Evolutionary conservation across 2,888 invertebrate genomes (phyloP).

Genomic region (Oscheius onirici): DNA sequence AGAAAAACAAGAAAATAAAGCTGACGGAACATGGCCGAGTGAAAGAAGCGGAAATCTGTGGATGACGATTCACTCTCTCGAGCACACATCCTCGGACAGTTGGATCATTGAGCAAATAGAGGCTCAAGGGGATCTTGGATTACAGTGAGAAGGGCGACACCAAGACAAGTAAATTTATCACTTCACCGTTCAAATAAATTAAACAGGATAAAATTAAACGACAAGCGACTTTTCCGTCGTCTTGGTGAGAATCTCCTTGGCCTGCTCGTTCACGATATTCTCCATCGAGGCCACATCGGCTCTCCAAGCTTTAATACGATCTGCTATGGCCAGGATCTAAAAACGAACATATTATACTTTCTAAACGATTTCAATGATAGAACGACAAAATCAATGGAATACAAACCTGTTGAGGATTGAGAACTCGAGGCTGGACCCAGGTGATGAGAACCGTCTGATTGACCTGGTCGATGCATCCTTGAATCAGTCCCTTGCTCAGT

Average conservation of each 20-base stretch:
- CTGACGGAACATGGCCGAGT: background rate
- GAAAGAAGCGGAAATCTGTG: too few relatives aligned
- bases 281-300: conserved; percentile 82
- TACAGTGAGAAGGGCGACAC: too few relatives aligned
- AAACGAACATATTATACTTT: conserved; percentile 13
- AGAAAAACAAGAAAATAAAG: background rate
- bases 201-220: background rate
- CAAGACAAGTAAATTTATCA: conserved; percentile 11
- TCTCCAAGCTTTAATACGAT: conserved; percentile 81
- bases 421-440: conserved; percentile 86
- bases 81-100: too few relatives aligned
- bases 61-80: too few relatives aligned
- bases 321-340: conserved; percentile 82
- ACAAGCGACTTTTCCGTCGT: conserved; percentile 14
- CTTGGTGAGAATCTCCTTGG: conserved; percentile 81
- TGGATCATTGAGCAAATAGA: too few relatives aligned
- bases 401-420: conserved; percentile 78
- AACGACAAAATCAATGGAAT: background rate
- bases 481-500: conserved; percentile 88
- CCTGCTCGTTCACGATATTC: conserved; percentile 80
- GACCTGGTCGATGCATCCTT: conserved; percentile 78
- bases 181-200: background rate
- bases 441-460: conserved; percentile 81
- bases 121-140: too few relatives aligned
- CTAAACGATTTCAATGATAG: background rate